phyloP scores from a whole-genome alignment of 1,140 invertebrate species.

The Calliopsis andreniformis region DNA sequence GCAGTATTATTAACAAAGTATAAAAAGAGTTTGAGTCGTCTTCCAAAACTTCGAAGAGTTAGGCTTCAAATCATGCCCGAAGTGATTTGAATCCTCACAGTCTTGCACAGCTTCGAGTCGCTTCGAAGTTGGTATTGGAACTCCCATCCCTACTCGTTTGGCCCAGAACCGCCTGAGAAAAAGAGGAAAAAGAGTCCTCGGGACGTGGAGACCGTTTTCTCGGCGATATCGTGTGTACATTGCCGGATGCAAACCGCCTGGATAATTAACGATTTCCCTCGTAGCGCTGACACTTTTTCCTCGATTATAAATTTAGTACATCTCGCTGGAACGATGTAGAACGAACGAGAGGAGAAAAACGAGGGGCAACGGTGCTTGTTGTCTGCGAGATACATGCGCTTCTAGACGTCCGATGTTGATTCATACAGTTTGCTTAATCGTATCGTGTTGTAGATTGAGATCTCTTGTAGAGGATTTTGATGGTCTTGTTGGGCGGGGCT shows the following conservation, averaged over 20 bases:
- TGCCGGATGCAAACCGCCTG: constrained; percentile 22
- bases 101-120: too few species aligned
- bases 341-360: background rate
- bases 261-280: constrained; percentile 46
- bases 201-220: background rate
- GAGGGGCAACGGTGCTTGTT: constrained; percentile 6
- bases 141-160: too few species aligned
- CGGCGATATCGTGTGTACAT: background rate
- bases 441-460: background rate
- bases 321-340: background rate
- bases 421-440: background rate
- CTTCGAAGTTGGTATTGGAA: background rate
- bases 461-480: too few species aligned
- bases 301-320: constrained; percentile 15
- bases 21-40: too few species aligned
- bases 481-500: too few species aligned
- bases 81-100: too few species aligned
- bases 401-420: background rate
- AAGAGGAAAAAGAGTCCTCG: background rate
- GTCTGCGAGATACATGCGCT: constrained; percentile 7
- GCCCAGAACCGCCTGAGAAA: background rate
- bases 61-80: too few species aligned
- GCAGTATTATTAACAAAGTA: too few species aligned
- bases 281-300: constrained; percentile 24
- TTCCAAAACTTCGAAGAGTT: too few species aligned